Base-by-base conservation (phyloP, 2,888 invertebrate genomes). In the Lampropteryx suffumata region DNA sequence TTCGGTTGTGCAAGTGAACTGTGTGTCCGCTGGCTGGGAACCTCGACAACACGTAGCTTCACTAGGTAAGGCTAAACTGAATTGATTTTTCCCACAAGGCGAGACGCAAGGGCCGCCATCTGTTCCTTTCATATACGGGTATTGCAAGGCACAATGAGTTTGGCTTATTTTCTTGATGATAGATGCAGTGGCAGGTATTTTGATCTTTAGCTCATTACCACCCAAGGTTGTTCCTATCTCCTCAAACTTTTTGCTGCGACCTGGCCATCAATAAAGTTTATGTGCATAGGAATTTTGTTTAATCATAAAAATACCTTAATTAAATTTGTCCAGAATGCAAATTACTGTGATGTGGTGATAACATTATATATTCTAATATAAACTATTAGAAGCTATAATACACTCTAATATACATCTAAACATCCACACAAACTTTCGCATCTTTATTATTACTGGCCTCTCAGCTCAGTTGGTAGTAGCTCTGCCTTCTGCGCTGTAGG, bases 131-230 rank as follows among this genome's bases (percentile, higher is more conserved):
- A 57, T 59, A 53, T 76, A 89, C 3, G 89, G 86, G 55, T 73
- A 67, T 67, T 84, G 86, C 78, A 88, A 73, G 36, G 78, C 61
- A 55, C 84, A 84, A 67, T 87, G 85, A 14, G 86, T 87, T 65
- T 88, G 87, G 62, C 89, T 85, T 50, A 90, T 84, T 71, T 87
- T 86, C 82, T 86, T 88, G 59, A 90, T 84, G 52, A 86, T 71
- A 41, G 89, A 74, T 30, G 84, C 69, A 52, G 61, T 71, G 30
- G 82, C 86, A 48, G 88, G 89, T 41, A 90, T 82, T 78, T 84
- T 87, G 52, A 89, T 87, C 74, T 83, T 90, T 59, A 89, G 76
- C 64, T 89, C 89, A 68, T 88, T 88, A 63, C 84, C 89, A 65
- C 73, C 74, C 68, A 86, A 68, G 65, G 64, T 82, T 33, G 83